Evolutionary conservation across 2,797 vertebrate species (phyloP), one percentile per base, ranked within the genome.

Genomic region (Darevskia nairensis): DNA sequence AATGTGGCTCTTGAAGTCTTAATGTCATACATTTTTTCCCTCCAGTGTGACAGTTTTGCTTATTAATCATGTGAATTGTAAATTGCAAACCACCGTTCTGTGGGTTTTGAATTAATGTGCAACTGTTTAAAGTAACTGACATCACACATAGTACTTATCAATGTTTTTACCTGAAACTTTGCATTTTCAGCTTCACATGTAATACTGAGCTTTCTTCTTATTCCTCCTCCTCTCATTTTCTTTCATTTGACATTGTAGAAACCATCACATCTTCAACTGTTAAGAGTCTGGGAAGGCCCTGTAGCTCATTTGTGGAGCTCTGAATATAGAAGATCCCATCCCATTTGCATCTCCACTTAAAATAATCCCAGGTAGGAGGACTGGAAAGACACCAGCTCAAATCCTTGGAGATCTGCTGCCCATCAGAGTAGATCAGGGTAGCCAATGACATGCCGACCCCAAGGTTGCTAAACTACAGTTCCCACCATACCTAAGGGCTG

Each of bases 1-100:
- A 84, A 72, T 74, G 88, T 0, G 2, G n/a, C 35, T 82, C 82
- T 0, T 71, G 1, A 55, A 19, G 78, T 87, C 41, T 82, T 44
- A 46, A 39, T 39, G 25, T 55, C 25, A 25, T 23, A 2, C 76
- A 0, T 64, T 90, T n/a, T 87, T 25, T 27, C 83, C 3, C 85
- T 74, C 41, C 74, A 89, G 2, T 21, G 80, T 74, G 25, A 76
- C 23, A 1, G 71, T 92, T 86, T 88, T 46, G 25, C 78, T 91
- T 86, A 77, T 84, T 86, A 89, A 76, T n/a, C 39, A n/a, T 1
- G 71, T 75, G 80, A 85, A 55, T 32, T 55, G 68, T 83, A n/a
- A 44, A 83, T 72, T 32, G 8, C 9, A 23, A 80, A 23, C 7
- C 19, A 61, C 23, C 2, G 2, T 66, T 81, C 32, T 25, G 59